phyloP scores from a whole-genome alignment of 1,140 invertebrate genomes.

The Metopolophium dirhodum region DNA sequence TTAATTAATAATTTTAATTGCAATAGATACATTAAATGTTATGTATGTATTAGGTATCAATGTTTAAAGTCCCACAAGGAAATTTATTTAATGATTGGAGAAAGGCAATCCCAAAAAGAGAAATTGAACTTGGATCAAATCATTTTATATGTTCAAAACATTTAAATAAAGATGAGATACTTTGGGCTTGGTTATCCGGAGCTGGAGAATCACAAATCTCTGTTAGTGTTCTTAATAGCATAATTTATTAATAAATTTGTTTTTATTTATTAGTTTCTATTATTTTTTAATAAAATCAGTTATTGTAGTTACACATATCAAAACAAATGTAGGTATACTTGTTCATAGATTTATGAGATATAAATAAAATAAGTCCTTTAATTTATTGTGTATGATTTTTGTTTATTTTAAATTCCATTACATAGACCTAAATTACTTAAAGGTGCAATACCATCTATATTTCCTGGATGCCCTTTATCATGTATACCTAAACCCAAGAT shows the following conservation, averaged over 20 bases:
- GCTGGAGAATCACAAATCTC: not conserved
- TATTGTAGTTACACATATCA: too few species aligned
- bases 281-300: too few species aligned
- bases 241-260: too few species aligned
- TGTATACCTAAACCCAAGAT: not conserved
- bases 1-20: not conserved
- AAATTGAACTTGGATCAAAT: not conserved
- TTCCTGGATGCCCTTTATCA: not conserved
- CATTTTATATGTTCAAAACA: not conserved
- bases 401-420: not conserved
- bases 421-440: not conserved
- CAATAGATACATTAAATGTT: not conserved
- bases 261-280: too few species aligned
- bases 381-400: too few species aligned
- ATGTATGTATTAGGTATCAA: not conserved
- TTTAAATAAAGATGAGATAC: not conserved
- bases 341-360: too few species aligned
- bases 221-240: not conserved
- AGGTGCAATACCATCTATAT: not conserved
- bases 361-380: too few species aligned
- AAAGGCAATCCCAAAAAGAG: not conserved
- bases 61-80: not conserved
- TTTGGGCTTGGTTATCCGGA: not conserved
- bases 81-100: not conserved
- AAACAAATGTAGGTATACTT: too few species aligned